Evolutionary conservation across 2,113 vertebrate species (phyloP), one percentile per base, ranked within the genome.

Genomic region (Mobula birostris): DNA sequence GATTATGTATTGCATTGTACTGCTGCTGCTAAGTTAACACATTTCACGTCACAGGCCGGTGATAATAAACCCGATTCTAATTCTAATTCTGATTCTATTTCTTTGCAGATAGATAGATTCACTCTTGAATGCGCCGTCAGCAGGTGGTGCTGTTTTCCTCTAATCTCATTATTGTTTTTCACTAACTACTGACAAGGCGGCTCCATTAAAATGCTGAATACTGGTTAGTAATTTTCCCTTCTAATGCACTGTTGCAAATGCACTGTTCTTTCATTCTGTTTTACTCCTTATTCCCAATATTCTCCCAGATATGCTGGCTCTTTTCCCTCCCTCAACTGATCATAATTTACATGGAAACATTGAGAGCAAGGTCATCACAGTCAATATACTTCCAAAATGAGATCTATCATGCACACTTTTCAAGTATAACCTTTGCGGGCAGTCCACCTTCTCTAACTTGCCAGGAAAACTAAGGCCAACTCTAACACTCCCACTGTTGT

Each of bases 141-240:
- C 85, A 88, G 85, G 61, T 88, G 85, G 85, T 61, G 85, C 85
- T 88, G 29, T 88, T 88, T 15, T 29, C 85, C 66, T 88, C 58
- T 61, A 7, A 32, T 88, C 58, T 14, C 58, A 63, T 11, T 19
- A 80, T 15, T 40, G 78, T 48, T 56, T 83, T 36, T 83, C 80
- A 8, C 40, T 21, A 56, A 24, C 5, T 56, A 29, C 27, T 2
- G 27, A 85, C 56, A 29, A 27, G 82, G 27, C 7, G 17, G 82
- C 21, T 11, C 40, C 21, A 85, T 85, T 61, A 85, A 56, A 85
- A 21, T 29, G 8, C 56, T 85, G 48, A 85, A 85, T 21, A 5
- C 24, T 27, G 48, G 56, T 85, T 24, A 11, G 48, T 85, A 58
- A 85, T 29, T 85, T 85, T 58, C 48, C 19, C 56, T 88, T 63